Conservation (phyloP, 2,797 vertebrate genomes). For the Sebastes itinus region DNA sequence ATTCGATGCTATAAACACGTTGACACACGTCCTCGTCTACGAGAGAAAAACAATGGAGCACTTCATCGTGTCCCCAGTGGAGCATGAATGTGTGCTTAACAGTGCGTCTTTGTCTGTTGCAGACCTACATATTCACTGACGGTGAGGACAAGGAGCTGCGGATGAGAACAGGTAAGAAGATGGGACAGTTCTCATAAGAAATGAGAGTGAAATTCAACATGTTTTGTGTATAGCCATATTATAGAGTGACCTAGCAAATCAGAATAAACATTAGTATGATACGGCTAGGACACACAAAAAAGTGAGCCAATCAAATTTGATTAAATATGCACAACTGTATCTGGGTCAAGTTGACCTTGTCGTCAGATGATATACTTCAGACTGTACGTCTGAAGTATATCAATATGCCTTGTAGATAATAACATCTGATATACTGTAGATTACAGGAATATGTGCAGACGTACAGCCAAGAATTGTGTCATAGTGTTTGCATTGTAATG, state of each 20-base stretch:
- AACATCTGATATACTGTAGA: not conserved
- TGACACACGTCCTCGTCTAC: not conserved
- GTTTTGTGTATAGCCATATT: not conserved
- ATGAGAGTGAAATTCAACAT: not conserved
- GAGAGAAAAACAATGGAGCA: not conserved
- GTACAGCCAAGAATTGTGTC: not conserved
- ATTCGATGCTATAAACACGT: too few relatives aligned
- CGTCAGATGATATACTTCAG: not conserved
- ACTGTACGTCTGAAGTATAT: not conserved
- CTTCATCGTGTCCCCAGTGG: not conserved
- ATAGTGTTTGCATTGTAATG: too few relatives aligned
- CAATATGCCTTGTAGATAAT: not conserved
- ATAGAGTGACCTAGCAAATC: not conserved
- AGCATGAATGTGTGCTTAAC: not conserved
- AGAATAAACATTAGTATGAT: not conserved
- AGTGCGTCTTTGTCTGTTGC: conserved; percentile 58
- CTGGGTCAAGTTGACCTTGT: not conserved
- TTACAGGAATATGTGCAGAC: not conserved
- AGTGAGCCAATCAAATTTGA: too few relatives aligned
- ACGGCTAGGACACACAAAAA: not conserved
- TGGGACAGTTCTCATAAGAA: not conserved
- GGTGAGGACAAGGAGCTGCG: conserved; percentile 90
- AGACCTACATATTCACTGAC: conserved; percentile 97
- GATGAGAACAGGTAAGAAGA: conserved; percentile 82
- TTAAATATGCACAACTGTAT: not conserved